Base-by-base conservation (phyloP, 2,888 invertebrate genomes). In the Toxonevra muliebris region DNA sequence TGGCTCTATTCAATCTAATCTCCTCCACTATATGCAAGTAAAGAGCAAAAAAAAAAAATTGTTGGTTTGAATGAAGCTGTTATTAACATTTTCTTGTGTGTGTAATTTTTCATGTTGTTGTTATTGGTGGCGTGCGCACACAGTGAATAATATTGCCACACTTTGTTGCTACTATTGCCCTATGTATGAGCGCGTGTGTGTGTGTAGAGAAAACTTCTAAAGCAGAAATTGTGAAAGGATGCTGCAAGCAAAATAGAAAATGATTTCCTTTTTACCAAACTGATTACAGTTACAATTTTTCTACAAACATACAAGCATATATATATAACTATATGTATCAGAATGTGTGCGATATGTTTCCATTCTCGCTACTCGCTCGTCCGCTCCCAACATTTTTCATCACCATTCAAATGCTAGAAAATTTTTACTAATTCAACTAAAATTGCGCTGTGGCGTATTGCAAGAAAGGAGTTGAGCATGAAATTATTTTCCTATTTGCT, bases 221-320 rank as follows among this genome's bases (percentile, higher is more conserved):
- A 57, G n/a, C 20, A 41, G 7, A 62, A 64, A 61, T 68, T 61
- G 64, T 61, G n/a, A 48, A 61, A 64, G 55, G 64, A 68, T 68
- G 68, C 68, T 68, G 54, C 54, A 20, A 60, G 64, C 68, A 68
- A 64, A 64, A 64, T 30, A 58, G 64, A 68, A 64, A 68, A 68
- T 64, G 55, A 68, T 64, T 68, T 68, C 60, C 61, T 65, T 61
- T 52, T 64, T 61, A 45, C 55, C 40, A 12, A 45, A 45, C 55
- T 64, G 64, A 64, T 68, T 64, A 52, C 68, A 58, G 63, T 61
- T 66, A 55, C 66, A 50, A 66, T 60, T 66, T 66, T 55, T 40
- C 40, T 41, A 41, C n/a, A 15, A 5, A 48, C 48, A 48, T 5
- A 48, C 15, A 48, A 10, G 11, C 13, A 48, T 48, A 48, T n/a